phyloP scores from a whole-genome alignment of 2,888 invertebrate genomes.

The Metellina segmentata region DNA sequence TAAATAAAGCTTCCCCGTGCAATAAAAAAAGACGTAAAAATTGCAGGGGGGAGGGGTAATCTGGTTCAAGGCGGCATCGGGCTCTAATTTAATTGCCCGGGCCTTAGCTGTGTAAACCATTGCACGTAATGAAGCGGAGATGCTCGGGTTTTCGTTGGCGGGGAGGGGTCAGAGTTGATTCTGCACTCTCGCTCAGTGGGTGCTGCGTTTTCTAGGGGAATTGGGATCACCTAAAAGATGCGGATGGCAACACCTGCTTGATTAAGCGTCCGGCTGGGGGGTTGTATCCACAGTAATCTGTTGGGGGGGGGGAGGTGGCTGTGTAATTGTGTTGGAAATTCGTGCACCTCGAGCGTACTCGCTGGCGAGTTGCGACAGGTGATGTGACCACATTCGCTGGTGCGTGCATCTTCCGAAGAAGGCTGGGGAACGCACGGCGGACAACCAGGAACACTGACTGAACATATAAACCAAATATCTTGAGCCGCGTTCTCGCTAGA shows the following conservation, averaged over 20 bases:
- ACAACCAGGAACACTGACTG: no score
- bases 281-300: neutral
- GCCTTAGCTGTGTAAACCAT: conserved; percentile 60
- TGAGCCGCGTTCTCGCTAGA: no score
- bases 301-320: no score
- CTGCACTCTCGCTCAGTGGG: neutral
- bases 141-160: neutral
- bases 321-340: no score
- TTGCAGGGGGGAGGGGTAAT: conserved; percentile 14
- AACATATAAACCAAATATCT: no score
- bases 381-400: no score
- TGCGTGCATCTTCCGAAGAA: no score
- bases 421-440: no score
- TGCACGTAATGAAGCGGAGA: conserved; percentile 64
- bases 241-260: conserved; percentile 39
- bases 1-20: conserved; percentile 68
- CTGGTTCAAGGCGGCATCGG: neutral
- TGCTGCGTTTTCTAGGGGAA: neutral
- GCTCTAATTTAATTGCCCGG: conserved; percentile 73
- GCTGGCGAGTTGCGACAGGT: no score
- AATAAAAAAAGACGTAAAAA: conserved; percentile 75
- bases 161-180: neutral
- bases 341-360: no score
- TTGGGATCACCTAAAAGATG: conserved; percentile 11
- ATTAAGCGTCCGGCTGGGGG: conserved; percentile 13